Base-by-base conservation (phyloP, 2,797 vertebrate species). In the Lepus oiostolus region DNA sequence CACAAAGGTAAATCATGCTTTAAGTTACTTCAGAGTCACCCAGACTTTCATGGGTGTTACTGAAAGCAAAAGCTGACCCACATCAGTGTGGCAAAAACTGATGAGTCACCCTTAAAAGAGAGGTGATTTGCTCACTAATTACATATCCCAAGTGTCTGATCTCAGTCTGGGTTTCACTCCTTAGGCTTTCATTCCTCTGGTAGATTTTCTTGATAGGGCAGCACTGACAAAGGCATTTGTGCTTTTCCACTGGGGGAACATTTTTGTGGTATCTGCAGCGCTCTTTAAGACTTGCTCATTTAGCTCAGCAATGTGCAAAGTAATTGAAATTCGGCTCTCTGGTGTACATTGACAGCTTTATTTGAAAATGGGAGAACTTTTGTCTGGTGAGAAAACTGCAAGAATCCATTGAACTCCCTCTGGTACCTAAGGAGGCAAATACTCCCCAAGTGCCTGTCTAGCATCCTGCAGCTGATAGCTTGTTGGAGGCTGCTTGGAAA, bases 41-140 rank as follows among this genome's bases (percentile, higher is more conserved):
- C 4, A 28, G 67, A 60, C 54, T 32, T 38, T 28, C 86, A 2
- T 0, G 67, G 50, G 65, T 24, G 42, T 63, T 77, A 11, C 76
- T 71, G 60, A 38, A 35, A 77, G 38, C 26, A 12, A 13, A 42
- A 42, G 28, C 28, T 32, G 47, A 24, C 26, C 71, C 16, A 13
- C 3, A 0, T 26, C 0, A 0, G 22, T 14, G 38, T 1, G 13
- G 75, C 5, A 30, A 30, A 32, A 88, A 28, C 35, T 2, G n/a
- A 11, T 21, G 79, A 90, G 47, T 30, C 7, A 47, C n/a, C 52
- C 16, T 3, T 3, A 3, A 17, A 22, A 4, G 50, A 4, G 50
- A 80, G 91, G 50, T 2, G 67, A 62, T 71, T 21, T 2, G 11
- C 47, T 93, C 68, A 4, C 32, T 76, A 24, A 65, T 75, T 16